These are phyloP conservation scores for Lamprologus ornatipinnis DNA, from an alignment of 2,113 vertebrate species.

Conservation along the genomic window DNA sequence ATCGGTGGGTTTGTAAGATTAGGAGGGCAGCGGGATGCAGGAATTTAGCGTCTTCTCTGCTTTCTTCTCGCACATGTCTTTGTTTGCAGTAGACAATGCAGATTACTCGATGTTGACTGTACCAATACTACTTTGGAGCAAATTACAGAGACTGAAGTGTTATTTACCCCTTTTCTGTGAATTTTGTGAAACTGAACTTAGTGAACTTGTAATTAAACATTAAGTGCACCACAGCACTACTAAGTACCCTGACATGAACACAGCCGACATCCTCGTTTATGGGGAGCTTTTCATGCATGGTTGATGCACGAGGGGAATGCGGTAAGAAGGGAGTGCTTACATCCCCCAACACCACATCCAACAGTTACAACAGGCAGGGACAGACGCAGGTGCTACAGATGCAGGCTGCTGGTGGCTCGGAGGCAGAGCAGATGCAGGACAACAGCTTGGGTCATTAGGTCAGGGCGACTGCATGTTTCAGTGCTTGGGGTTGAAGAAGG, in stretches of 20 bases:
- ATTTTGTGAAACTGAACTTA: background rate
- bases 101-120: background rate
- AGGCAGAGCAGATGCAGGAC: slow-evolving; percentile 30
- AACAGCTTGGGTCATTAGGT: slow-evolving; percentile 25
- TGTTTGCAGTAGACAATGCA: background rate
- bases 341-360: background rate
- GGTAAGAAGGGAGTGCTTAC: background rate
- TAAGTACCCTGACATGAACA: background rate
- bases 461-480: background rate
- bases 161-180: background rate
- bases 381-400: slow-evolving; percentile 3
- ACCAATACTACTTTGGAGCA: background rate
- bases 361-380: background rate
- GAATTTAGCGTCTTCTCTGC: background rate
- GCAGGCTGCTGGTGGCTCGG: background rate
- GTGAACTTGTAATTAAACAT: slow-evolving; percentile 6
- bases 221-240: background rate
- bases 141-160: background rate
- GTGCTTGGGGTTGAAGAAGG: background rate
- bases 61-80: background rate
- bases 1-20: background rate
- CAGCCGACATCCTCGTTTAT: background rate
- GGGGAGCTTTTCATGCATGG: background rate
- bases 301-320: background rate
- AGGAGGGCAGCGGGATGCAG: background rate